Evolutionary conservation across 2,888 invertebrate species (phyloP), one percentile per base, ranked within the genome.

Genomic region (Diplolepis rosae): DNA sequence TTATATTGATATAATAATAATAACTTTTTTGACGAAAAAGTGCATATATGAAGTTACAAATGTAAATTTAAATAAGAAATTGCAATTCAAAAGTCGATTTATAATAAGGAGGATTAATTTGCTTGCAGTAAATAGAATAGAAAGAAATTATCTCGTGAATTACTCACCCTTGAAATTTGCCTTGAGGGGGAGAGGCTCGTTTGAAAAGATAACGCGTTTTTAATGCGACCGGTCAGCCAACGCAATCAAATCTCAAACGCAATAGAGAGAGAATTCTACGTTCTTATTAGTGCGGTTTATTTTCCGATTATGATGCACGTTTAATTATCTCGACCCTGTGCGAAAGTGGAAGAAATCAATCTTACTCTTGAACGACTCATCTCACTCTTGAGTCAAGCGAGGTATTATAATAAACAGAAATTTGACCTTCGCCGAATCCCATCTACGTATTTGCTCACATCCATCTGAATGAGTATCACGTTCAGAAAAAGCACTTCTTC

Each of bases 271-370:
- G 45, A 2, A 51, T 27, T 3, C 28, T 28, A n/a, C 28, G 1
- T 51, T 51, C 27, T 51, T 51, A 18, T 50, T 30, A 48, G 70
- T 48, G 42, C 65, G 73, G 72, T 79, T 79, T 79, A 81, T 82
- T 75, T 73, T 74, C 66, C 78, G 80, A 79, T 81, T 79, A 75
- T 82, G 79, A 79, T 74, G 79, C 74, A 70, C 77, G 76, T 80
- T 82, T 81, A 81, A 81, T 79, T 81, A 77, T 79, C 78, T 75
- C 71, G 50, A 66, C 71, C 54, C 71, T 71, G 66, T 52, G 67
- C 66, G 70, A 70, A 79, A 82, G 82, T 79, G 79, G 76, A 79
- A 78, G 75, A 72, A 79, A 81, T 82, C 80, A 82, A 82, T 82
- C 81, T 81, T 76, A 75, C 72, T 73, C 76, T 73, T 68, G 73